Evolutionary conservation across 2,113 vertebrate species (phyloP), one percentile per base, ranked within the genome.

Genomic region (Chaetorhynchus papuensis): DNA sequence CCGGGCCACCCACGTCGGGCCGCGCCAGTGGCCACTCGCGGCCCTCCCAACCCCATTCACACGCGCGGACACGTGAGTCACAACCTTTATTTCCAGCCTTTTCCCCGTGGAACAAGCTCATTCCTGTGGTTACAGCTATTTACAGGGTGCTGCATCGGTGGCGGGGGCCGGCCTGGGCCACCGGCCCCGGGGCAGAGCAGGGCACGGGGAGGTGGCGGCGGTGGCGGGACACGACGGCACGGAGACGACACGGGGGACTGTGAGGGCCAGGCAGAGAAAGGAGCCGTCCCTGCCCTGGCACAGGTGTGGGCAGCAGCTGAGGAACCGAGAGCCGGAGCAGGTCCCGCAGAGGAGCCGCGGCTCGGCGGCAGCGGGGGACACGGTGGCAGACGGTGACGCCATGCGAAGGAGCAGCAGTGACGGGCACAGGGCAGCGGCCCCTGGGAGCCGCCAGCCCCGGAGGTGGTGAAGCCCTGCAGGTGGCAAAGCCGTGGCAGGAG

Each of bases 51-150:
- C 23, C 2, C 0, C 57, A 4, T 1, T 16, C 11, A 8, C 80
- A 76, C 45, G 0, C 0, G 1, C 0, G 1, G 37, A 7, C 63
- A 50, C 5, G 7, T 22, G 72, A 82, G 56, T 56, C 84, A 87
- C 69, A 61, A 47, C 69, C 78, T 97, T 97, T 97, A 96, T 97
- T 96, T 82, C 79, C 94, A 88, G 61, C 35, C 35, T 60, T 41
- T 30, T 7, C 17, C 31, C 53, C 10, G 27, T 0, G 7, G 88
- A 70, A 59, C 33, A 5, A 70, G 44, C 83, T 56, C 17, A 3
- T 83, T 81, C 63, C 63, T 1, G 23, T 31, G 89, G 49, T 28
- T 52, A 56, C 59, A 30, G 6, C 21, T 66, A 89, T 91, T 50
- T 79, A 91, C 94, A 95, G 82, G 19, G 83, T 7, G 85, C 35